Base-by-base conservation (phyloP, 2,113 vertebrate genomes). In the Peromyscus maniculatus region DNA sequence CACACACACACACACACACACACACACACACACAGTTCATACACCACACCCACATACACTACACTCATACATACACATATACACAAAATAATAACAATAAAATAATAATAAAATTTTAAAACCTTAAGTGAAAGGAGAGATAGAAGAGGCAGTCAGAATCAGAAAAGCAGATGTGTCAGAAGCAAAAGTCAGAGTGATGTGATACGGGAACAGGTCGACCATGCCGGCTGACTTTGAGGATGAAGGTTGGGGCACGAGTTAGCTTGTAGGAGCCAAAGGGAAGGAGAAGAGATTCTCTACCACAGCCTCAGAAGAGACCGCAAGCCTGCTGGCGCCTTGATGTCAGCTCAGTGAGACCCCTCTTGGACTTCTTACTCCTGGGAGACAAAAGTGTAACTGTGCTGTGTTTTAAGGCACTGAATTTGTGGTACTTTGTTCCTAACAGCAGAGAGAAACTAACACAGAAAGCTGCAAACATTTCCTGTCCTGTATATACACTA, bases 351-450 rank as follows among this genome's bases (percentile, higher is more conserved):
- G 4, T 15, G 7, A 92, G 24, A 64, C 11, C 46, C 28, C 87
- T 39, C 84, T 93, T 28, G 36, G 39, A 55, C 69, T 78, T 90
- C 39, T 49, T 39, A 64, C 13, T 55, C 90, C 39, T 10, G 22
- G 11, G 21, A 39, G 55, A 82, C 33, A 24, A 69, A 71, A 75
- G 79, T 62, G 5, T 83, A 89, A 92, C 71, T 59, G 31, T 15
- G 43, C 78, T 31, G 89, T 92, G n/a, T 77, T 88, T 88, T 89
- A 84, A 62, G 67, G 7, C 78, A 89, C 36, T 84, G 49, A 74
- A 9, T 39, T 74, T 84, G 10, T 28, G 43, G 77, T 8, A 24
- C 28, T 84, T 88, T 92, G 55, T 86, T 93, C 62, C 62, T 9
- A 91, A 59, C 33, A 74, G 28, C 84, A 89, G 64, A 0, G 0